Conservation (phyloP, 2,888 invertebrate genomes). For the Drosophila paranaensis region DNA sequence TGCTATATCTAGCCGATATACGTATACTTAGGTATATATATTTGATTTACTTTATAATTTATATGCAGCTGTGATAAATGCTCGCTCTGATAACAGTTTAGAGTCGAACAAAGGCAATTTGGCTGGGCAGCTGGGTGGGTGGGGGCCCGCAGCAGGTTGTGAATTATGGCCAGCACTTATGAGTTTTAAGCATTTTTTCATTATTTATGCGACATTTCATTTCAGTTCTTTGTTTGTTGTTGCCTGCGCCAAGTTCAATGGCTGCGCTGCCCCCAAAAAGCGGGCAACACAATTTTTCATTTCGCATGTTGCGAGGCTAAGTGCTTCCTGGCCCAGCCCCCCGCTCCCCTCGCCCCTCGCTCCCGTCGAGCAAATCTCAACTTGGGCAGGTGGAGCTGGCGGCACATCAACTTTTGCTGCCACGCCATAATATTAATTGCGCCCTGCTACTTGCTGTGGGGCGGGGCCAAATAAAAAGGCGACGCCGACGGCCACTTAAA, state of each 20-base stretch:
- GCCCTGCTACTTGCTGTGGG: conserved; percentile 39
- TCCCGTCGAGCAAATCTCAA: neutral
- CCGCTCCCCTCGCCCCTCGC: neutral
- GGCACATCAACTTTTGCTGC: conserved; percentile 75
- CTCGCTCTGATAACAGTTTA: conserved; percentile 45
- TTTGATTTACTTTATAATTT: conserved; percentile 7
- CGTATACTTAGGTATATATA: neutral
- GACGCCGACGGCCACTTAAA: conserved; percentile 76
- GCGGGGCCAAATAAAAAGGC: conserved; percentile 46
- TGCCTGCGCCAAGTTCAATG: conserved; percentile 75
- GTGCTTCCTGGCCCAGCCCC: conserved; percentile 64
- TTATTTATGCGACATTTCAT: conserved; percentile 72
- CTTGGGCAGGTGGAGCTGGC: conserved; percentile 29
- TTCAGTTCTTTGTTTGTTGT: conserved; percentile 16
- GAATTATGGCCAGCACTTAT: conserved; percentile 74
- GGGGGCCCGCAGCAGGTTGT: conserved; percentile 21
- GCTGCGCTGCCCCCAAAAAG: conserved; percentile 57
- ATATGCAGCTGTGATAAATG: conserved; percentile 32
- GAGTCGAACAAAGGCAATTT: conserved; percentile 48
- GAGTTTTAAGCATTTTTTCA: conserved; percentile 59
- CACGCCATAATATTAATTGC: conserved; percentile 85
- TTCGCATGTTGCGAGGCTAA: conserved; percentile 75
- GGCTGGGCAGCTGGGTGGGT: conserved; percentile 14
- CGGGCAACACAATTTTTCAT: conserved; percentile 72
- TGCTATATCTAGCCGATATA: conserved; percentile 22